phyloP scores from a whole-genome alignment of 2,113 vertebrate species.

The Nettapus auritus region DNA sequence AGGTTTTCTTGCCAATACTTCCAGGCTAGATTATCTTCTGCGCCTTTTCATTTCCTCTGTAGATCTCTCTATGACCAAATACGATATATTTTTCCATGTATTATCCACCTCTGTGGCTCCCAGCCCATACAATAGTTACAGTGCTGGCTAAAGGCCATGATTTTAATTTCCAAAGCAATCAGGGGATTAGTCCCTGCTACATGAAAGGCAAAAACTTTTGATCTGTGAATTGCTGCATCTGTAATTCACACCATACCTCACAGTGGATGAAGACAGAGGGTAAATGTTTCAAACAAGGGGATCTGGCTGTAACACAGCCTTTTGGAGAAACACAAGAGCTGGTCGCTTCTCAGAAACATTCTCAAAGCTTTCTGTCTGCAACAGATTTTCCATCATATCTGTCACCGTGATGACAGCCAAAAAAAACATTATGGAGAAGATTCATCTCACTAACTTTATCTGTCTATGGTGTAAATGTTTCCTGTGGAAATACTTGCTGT shows the following conservation, averaged over 20 bases:
- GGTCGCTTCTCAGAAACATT: background rate
- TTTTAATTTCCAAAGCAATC: constrained; percentile 50
- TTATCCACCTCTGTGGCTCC: background rate
- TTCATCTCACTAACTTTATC: constrained; percentile 21
- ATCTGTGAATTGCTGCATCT: constrained; percentile 37
- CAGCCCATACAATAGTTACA: background rate
- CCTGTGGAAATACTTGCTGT: background rate
- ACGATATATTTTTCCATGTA: background rate
- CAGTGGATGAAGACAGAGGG: background rate
- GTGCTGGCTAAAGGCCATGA: background rate
- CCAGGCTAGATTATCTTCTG: background rate
- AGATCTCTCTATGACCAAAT: background rate
- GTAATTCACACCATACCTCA: constrained; percentile 33
- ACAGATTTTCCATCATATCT: constrained; percentile 6
- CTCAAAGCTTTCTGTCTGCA: constrained; percentile 1
- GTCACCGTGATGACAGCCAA: constrained; percentile 27
- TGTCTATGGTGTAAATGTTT: background rate
- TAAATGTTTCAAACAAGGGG: constrained; percentile 37
- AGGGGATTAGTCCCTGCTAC: constrained; percentile 11
- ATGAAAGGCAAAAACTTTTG: background rate
- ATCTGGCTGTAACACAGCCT: background rate
- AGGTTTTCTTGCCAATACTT: background rate
- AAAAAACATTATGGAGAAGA: background rate
- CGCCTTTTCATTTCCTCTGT: background rate
- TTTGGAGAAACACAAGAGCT: background rate